Evolutionary conservation across 2,113 vertebrate genomes (phyloP).

Genomic region (Nicator chloris): DNA sequence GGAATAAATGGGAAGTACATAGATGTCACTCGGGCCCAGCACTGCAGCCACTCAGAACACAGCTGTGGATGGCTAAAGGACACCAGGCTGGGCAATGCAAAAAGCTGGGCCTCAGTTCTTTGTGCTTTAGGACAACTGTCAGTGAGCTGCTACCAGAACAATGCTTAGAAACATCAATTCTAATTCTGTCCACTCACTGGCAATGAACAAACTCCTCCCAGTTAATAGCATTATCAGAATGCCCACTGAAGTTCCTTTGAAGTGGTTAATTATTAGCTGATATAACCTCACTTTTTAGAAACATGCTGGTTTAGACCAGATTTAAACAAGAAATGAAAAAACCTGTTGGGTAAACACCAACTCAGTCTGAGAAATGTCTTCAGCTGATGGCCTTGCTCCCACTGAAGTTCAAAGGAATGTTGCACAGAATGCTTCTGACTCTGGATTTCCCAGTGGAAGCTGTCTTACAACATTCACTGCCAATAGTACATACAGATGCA

Average conservation of each 20-base stretch:
- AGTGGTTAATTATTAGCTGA: neutral
- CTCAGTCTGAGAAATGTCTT: neutral
- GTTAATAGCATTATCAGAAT: neutral
- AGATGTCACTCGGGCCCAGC: neutral
- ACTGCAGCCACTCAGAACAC: neutral
- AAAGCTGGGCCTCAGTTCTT: neutral
- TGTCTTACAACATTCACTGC: neutral
- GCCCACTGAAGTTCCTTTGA: neutral
- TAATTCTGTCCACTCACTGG: neutral
- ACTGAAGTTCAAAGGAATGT: neutral
- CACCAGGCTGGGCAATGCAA: neutral
- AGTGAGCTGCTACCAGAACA: neutral
- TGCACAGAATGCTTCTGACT: neutral
- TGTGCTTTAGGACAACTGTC: neutral
- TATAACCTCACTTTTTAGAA: neutral
- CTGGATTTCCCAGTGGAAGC: neutral
- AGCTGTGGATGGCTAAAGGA: neutral
- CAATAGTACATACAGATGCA: neutral
- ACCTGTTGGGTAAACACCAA: neutral
- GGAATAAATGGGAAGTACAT: neutral
- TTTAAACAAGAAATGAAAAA: neutral
- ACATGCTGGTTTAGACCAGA: neutral
- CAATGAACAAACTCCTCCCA: neutral
- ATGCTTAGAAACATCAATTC: neutral
- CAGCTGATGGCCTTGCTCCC: neutral